Evolutionary conservation across 2,797 vertebrate genomes (phyloP).

Genomic region (Pristis pectinata): DNA sequence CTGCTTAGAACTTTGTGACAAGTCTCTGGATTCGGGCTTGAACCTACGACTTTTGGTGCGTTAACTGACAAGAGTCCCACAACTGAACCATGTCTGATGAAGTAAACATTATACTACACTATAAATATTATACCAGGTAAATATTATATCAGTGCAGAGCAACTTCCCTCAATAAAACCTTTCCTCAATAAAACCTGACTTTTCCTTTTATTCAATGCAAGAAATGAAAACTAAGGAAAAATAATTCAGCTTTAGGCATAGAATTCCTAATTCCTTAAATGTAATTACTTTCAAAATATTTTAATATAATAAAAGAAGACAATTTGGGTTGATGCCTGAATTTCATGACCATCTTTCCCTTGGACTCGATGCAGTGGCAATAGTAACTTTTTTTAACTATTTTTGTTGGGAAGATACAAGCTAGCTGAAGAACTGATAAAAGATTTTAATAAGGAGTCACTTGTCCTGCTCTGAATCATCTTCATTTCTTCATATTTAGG

Average conservation of each 20-base stretch:
- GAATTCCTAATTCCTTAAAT: background rate
- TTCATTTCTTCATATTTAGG: background rate
- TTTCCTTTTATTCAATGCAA: background rate
- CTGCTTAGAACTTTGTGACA: no score
- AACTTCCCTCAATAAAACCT: background rate
- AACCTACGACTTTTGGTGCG: no score
- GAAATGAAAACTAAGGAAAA: background rate
- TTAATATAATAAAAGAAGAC: background rate
- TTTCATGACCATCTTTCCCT: background rate
- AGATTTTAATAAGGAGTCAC: conserved; percentile 9
- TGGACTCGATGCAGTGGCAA: background rate
- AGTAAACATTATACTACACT: no score
- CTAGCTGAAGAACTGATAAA: background rate
- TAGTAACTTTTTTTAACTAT: background rate
- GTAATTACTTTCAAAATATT: background rate
- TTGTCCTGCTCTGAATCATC: background rate
- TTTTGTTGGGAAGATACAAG: background rate
- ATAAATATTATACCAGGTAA: no score
- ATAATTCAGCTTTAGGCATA: background rate
- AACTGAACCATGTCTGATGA: no score
- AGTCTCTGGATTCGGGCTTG: no score
- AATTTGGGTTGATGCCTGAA: background rate
- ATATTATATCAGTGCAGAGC: background rate
- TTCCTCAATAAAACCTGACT: background rate
- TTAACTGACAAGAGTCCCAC: no score